phyloP scores from a whole-genome alignment of 1,140 invertebrate species.

The Drosophila carrolli region DNA sequence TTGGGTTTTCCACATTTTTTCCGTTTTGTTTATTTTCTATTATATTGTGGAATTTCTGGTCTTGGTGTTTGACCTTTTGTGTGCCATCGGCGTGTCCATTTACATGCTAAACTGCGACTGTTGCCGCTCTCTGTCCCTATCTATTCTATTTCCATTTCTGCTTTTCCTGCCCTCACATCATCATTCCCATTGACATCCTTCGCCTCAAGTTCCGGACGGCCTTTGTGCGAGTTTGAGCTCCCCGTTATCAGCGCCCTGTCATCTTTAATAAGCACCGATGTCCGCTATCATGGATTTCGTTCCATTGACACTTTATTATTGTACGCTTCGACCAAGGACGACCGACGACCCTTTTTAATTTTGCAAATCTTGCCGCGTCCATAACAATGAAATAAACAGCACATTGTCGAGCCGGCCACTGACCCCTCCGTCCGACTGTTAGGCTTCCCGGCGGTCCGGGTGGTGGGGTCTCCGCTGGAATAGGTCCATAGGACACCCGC shows the following conservation, averaged over 20 bases:
- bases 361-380: conserved; percentile 70
- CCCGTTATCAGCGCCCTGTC: conserved; percentile 67
- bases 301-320: conserved; percentile 80
- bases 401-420: conserved; percentile 48
- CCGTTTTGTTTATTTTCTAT: conserved; percentile 24
- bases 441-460: background rate
- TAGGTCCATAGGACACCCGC: conserved; percentile 7
- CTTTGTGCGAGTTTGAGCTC: conserved; percentile 43
- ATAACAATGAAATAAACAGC: conserved; percentile 78
- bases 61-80: conserved; percentile 62
- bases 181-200: conserved; percentile 28
- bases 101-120: conserved; percentile 72
- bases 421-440: conserved; percentile 15
- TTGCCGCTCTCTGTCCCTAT: conserved; percentile 9
- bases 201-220: conserved; percentile 35
- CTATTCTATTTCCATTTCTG: conserved; percentile 30
- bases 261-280: conserved; percentile 82
- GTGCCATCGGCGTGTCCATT: conserved; percentile 64
- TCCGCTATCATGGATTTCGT: conserved; percentile 75
- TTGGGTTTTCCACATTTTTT: conserved; percentile 32
- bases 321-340: conserved; percentile 38
- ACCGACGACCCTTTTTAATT: conserved; percentile 78
- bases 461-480: conserved; percentile 17
- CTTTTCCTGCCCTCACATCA: background rate
- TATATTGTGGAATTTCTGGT: conserved; percentile 29